Percentiles rank a stretch among this genome's conserved stretches.
Evolutionary conservation across 1,140 invertebrate genomes (phyloP).

Genomic region (Panagrolaimus sp.): DNA sequence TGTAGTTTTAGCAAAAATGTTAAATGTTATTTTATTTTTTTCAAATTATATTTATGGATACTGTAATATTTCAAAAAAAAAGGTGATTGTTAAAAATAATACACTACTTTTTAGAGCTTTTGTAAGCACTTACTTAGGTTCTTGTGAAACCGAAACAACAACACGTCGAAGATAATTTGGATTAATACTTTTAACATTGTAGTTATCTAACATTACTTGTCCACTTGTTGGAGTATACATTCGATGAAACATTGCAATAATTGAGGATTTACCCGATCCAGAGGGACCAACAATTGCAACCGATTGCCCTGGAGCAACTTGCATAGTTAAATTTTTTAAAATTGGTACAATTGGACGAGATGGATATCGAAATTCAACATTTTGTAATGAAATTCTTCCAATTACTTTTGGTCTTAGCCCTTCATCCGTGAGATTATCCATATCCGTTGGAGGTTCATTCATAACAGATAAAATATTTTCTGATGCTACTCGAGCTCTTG

Average conservation of each 20-base stretch:
- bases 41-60: too few relatives aligned
- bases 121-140: conserved; percentile 30
- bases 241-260: conserved; percentile 59
- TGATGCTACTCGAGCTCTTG: conserved; percentile 48
- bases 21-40: too few relatives aligned
- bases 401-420: conserved; percentile 49
- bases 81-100: too few relatives aligned
- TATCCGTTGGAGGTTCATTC: conserved; percentile 44
- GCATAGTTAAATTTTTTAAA: conserved; percentile 52
- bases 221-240: conserved; percentile 59
- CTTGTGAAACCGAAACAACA: conserved; percentile 51
- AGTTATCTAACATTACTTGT: conserved; percentile 52
- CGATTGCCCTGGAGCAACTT: conserved; percentile 53
- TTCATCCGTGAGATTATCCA: conserved; percentile 57
- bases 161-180: conserved; percentile 50
- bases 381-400: conserved; percentile 47
- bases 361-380: conserved; percentile 59
- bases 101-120: too few relatives aligned
- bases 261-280: conserved; percentile 55
- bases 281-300: conserved; percentile 59
- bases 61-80: neutral
- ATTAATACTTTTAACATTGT: conserved; percentile 50
- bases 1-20: too few relatives aligned
- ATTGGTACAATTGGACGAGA: conserved; percentile 56
- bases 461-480: conserved; percentile 50